Evolutionary conservation across 2,888 invertebrate species (phyloP).

Genomic region (Lasius fuliginosus): DNA sequence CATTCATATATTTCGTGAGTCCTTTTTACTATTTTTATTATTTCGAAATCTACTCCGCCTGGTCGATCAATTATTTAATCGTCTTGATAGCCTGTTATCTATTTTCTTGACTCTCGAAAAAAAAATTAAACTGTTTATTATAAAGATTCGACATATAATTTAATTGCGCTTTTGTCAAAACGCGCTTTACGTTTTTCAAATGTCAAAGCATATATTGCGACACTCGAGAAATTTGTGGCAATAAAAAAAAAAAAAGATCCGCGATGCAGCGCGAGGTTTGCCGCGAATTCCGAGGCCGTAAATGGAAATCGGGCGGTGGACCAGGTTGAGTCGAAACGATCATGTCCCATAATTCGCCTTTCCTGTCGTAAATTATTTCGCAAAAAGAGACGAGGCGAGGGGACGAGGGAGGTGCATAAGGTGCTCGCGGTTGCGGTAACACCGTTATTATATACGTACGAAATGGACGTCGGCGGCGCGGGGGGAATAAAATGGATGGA

Average conservation of each 20-base stretch:
- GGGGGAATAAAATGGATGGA: conserved; percentile 73
- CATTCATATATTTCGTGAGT: background rate
- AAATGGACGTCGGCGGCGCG: conserved; percentile 51
- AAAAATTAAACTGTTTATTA: background rate
- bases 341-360: conserved; percentile 46
- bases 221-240: background rate
- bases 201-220: background rate
- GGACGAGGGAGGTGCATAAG: conserved; percentile 1
- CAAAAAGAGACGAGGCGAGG: conserved; percentile 36
- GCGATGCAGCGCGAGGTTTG: background rate
- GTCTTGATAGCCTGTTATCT: background rate
- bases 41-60: background rate
- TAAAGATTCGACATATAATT: background rate
- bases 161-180: background rate
- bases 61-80: background rate
- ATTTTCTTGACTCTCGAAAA: background rate
- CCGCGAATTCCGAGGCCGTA: conserved; percentile 8
- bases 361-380: conserved; percentile 50
- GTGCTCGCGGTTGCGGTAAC: conserved; percentile 53
- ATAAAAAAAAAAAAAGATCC: background rate
- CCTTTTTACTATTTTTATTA: background rate
- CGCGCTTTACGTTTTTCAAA: background rate
- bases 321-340: conserved; percentile 35
- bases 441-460: conserved; percentile 55
- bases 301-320: conserved; percentile 32